Base-by-base conservation (phyloP, 2,888 invertebrate species). In the Entomobrya proxima region DNA sequence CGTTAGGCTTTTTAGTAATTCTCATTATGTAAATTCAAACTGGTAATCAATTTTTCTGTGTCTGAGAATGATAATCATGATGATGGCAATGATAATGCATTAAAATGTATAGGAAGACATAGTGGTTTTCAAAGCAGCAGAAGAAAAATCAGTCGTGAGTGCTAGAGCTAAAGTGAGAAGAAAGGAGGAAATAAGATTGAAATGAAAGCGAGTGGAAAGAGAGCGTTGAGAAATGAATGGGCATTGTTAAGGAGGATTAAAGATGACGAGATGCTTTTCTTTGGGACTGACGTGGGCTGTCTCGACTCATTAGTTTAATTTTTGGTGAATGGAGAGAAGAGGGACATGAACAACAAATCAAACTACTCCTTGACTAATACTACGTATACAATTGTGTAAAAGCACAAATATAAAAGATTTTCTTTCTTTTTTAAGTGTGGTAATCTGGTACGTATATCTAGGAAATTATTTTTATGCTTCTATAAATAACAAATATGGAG, bases 231-330 rank as follows among this genome's bases (percentile, higher is more conserved):
- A 69, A 44, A 44, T 69, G 69, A 69, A 40, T 44, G 27, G 40
- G 37, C 11, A 69, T 72, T 72, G 72, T 47, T 47, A 72, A 30
- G 32, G 44, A 24, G 47, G 47, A 47, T 72, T 44, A n/a, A n/a
- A 72, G 21, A 67, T 67, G 67, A 37, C 37, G 58, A 58, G 58
- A 15, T 67, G 67, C 37, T 67, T 67, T 37, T 24, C 40, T 67
- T 21, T 37, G 11, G 40, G 40, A 21, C 40, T 67, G 67, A 67
- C 67, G n/a, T 52, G 4, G 76, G 24, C 44, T 64, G 72, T 55
- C 47, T 72, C 58, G 58, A 74, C 58, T 81, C 81, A 81, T 81
- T 81, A 81, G 61, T 58, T 81, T 72, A 81, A 74, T 81, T 81
- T 67, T 81, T 30, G 44, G 9, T 74, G 37, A 40, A 37, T 52